Conservation (phyloP, 2,797 vertebrate species). For the Carcharodon carcharias region DNA sequence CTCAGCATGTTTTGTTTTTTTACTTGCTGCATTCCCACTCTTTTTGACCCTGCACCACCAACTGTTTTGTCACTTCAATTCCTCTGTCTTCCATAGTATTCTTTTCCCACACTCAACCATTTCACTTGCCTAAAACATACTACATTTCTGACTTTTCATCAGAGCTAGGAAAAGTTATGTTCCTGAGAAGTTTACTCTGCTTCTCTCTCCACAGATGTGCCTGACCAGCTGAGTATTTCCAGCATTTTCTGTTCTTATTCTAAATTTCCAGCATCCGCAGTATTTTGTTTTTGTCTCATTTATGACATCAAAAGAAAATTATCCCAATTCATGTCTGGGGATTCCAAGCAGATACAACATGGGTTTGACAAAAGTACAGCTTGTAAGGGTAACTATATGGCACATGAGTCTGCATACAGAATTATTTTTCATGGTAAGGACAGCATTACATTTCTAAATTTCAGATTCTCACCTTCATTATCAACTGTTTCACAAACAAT, state of each 20-base stretch:
- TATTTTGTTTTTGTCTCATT: neutral
- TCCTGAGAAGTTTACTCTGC: neutral
- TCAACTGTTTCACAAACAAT: conserved; percentile 91
- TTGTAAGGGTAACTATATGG: neutral
- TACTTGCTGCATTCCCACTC: too few species aligned
- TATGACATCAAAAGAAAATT: neutral
- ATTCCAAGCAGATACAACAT: neutral
- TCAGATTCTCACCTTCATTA: conserved; percentile 80
- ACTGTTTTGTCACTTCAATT: too few species aligned
- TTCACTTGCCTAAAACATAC: neutral
- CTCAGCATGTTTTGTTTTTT: too few species aligned
- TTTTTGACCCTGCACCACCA: too few species aligned
- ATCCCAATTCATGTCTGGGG: neutral
- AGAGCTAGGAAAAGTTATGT: too few species aligned
- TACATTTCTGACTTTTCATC: neutral
- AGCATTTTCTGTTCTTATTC: neutral
- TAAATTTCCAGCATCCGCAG: neutral
- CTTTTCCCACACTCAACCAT: too few species aligned
- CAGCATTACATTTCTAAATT: neutral
- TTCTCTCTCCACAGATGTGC: neutral
- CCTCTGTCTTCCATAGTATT: too few species aligned
- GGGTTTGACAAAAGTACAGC: neutral
- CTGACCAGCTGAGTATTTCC: neutral
- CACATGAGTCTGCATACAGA: neutral
- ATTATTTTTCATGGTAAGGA: neutral